These are phyloP conservation scores for Otus scops DNA, from an alignment of 2,797 vertebrate species.

Conservation along the genomic window DNA sequence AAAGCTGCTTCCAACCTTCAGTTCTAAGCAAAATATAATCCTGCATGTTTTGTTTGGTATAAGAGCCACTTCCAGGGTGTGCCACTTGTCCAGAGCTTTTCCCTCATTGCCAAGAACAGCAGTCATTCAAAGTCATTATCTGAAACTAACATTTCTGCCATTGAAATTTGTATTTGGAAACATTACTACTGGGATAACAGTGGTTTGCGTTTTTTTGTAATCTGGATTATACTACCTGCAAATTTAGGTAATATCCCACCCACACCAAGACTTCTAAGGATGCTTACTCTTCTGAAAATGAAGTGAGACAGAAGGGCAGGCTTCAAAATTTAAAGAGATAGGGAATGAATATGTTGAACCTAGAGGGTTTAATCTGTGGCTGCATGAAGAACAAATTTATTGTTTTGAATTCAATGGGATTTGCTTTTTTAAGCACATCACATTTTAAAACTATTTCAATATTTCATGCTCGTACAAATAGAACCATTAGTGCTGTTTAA, in stretches of 20 bases:
- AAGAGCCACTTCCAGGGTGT: neutral
- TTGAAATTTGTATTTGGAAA: neutral
- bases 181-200: neutral
- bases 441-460: neutral
- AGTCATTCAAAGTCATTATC: neutral
- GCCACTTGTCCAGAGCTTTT: neutral
- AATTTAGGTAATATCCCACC: neutral
- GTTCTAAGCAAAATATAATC: slow-evolving; percentile 10
- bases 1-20: neutral
- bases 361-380: neutral
- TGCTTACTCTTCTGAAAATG: neutral
- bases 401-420: neutral
- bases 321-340: neutral
- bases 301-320: neutral
- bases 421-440: neutral
- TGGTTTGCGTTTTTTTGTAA: neutral
- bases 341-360: fast-evolving
- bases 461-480: neutral
- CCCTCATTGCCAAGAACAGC: neutral
- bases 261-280: neutral
- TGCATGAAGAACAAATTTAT: neutral
- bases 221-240: neutral
- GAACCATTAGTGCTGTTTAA: neutral
- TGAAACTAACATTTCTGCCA: neutral
- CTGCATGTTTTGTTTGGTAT: neutral